These are phyloP conservation scores for Prosapia bicincta DNA, from an alignment of 2,888 invertebrate species.

Conservation along the genomic window DNA sequence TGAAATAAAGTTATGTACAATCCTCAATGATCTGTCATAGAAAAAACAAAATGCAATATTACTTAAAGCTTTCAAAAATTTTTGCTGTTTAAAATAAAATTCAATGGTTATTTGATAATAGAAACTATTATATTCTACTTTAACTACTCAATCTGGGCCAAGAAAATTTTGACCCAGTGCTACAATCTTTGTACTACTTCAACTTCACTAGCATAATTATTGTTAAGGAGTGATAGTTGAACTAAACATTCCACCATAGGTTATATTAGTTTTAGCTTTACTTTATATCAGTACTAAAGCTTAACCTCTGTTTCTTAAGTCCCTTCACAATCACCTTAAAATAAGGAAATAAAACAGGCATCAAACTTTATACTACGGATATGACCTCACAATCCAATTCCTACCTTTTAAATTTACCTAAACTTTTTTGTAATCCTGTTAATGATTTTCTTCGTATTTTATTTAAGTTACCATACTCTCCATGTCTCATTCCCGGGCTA, in stretches of 20 bases:
- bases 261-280: neutral
- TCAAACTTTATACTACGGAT: conserved; percentile 16
- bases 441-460: conserved; percentile 24
- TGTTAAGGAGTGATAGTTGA: neutral
- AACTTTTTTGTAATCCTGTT: conserved; percentile 10
- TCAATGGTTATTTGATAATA: neutral
- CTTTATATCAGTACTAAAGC: neutral
- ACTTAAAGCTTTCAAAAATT: neutral
- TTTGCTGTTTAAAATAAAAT: neutral
- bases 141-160: neutral
- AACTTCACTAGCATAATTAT: neutral
- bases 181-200: neutral
- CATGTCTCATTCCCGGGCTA: neutral
- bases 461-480: neutral
- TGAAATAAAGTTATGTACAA: neutral
- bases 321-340: neutral
- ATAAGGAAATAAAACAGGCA: conserved; percentile 1
- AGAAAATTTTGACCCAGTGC: neutral
- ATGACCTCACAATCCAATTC: conserved; percentile 6
- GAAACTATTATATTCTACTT: neutral
- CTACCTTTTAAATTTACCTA: conserved; percentile 29
- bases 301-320: neutral
- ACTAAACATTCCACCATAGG: neutral
- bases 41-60: neutral
- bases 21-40: neutral